Evolutionary conservation across 2,113 vertebrate species (phyloP), one percentile per base, ranked within the genome.

Genomic region (Anoura caudifer): DNA sequence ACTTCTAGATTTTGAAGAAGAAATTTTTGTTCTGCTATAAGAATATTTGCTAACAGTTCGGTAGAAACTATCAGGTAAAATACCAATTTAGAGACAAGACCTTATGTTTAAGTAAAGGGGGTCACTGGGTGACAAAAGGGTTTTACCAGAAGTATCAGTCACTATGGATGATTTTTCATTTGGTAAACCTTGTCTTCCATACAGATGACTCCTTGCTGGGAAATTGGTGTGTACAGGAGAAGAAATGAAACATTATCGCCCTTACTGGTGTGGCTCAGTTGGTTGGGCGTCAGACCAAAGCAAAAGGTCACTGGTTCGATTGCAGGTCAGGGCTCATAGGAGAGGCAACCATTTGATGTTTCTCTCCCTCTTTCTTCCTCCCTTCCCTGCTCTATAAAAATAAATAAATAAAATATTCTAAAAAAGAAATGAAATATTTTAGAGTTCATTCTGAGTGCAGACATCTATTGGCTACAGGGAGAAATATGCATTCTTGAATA

Each of bases 91-190:
- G 47, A 79, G 85, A 43, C 12, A 94, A 92, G 36, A 26, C 5
- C 31, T 45, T 26, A 43, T 79, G 36, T 91, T 85, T 89, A 93
- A 89, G 17, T 14, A 28, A 13, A 94, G 31, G 0, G 0, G 6
- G 7, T 17, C 7, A 56, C 19, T 52, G 16, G 28, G 19, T 93
- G 63, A 91, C 22, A 73, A 1, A 38, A 12, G 56, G 5, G 22
- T 16, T 93, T 91, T 94, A 70, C 70, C 20, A 89, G 54, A 91
- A 97, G 93, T 73, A 50, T 24, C 52, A 72, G 22, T 91, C 65
- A 75, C 7, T 95, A 86, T 84, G 50, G 26, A 76, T 73, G 8
- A 50, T 59, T 63, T 38, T 81, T 67, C 45, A 82, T 75, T 85
- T 81, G 52, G 26, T 38, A 90, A 84, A 85, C 6, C 10, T 54